These are phyloP conservation scores for Acridotheres tristis DNA, from an alignment of 2,797 vertebrate genomes.

Conservation along the genomic window DNA sequence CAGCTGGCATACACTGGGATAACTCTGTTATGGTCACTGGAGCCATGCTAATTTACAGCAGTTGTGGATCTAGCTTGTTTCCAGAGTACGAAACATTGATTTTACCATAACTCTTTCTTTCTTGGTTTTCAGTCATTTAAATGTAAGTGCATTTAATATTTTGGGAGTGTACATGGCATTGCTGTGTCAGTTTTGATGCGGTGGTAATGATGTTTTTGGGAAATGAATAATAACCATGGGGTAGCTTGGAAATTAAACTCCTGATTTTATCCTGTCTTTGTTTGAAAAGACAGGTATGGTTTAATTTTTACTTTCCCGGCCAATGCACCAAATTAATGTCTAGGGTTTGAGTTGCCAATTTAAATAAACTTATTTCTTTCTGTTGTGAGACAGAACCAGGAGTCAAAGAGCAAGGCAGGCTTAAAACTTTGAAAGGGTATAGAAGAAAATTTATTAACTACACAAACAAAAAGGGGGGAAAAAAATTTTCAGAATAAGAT, in stretches of 20 bases:
- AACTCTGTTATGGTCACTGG: background rate
- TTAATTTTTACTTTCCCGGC: too few species aligned
- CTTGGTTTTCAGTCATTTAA: background rate
- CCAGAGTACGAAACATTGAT: background rate
- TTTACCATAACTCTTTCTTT: background rate
- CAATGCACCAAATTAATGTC: too few species aligned
- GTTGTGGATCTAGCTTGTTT: background rate
- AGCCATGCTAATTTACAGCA: background rate
- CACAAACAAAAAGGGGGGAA: too few species aligned
- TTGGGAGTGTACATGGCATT: background rate
- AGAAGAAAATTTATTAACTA: too few species aligned
- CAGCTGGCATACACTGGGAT: background rate
- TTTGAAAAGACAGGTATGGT: too few species aligned
- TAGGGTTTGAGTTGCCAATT: too few species aligned
- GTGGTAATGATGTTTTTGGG: background rate
- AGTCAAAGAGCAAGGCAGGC: too few species aligned
- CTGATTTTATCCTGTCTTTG: background rate
- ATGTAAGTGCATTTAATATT: background rate
- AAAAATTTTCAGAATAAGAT: too few species aligned
- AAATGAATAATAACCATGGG: background rate
- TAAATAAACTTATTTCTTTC: too few species aligned
- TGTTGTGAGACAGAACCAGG: too few species aligned
- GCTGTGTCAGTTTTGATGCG: background rate
- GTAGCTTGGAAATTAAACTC: slow-evolving; percentile 8
- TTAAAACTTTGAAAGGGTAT: too few species aligned